phyloP scores from a whole-genome alignment of 2,888 invertebrate species.

The Altica lythri region DNA sequence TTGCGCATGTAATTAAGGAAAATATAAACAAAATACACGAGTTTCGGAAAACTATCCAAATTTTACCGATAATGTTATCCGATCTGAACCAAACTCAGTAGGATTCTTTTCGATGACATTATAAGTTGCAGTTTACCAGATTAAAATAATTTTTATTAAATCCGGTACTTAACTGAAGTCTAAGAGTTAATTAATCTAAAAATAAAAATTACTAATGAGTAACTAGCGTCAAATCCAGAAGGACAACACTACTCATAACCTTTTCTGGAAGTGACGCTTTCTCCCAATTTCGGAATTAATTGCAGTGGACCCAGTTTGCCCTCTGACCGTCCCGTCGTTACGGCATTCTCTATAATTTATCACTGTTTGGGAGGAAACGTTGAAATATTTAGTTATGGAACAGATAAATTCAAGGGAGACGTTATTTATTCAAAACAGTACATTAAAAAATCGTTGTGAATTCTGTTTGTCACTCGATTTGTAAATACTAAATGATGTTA shows the following conservation, averaged over 20 bases:
- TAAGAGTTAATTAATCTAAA: no score
- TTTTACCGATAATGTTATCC: no score
- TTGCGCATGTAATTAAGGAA: no score
- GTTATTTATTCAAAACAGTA: constrained; percentile 28
- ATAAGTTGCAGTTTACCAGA: no score
- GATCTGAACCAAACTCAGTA: no score
- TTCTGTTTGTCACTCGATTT: constrained; percentile 21
- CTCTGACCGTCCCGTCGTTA: no score
- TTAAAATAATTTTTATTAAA: no score
- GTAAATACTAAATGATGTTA: constrained; percentile 14
- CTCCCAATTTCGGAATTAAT: constrained; percentile 42
- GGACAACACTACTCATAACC: constrained; percentile 15
- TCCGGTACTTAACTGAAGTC: no score
- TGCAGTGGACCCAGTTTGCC: constrained; percentile 35
- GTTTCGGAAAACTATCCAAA: no score
- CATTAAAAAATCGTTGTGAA: constrained; percentile 17
- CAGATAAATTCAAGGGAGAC: constrained; percentile 20
- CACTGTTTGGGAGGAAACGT: constrained; percentile 18
- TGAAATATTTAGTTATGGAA: constrained; percentile 20
- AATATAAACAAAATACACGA: no score
- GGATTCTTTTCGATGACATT: no score
- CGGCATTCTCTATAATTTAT: constrained; percentile 25
- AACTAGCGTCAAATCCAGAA: constrained; percentile 1
- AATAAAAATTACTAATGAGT: neutral
- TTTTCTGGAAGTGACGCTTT: constrained; percentile 31